A percentile compares a stretch with the other conserved stretches of the same genome.
These are phyloP conservation scores for Synanthedon tipuliformis DNA, from an alignment of 2,888 invertebrate species.

Conservation along the genomic window DNA sequence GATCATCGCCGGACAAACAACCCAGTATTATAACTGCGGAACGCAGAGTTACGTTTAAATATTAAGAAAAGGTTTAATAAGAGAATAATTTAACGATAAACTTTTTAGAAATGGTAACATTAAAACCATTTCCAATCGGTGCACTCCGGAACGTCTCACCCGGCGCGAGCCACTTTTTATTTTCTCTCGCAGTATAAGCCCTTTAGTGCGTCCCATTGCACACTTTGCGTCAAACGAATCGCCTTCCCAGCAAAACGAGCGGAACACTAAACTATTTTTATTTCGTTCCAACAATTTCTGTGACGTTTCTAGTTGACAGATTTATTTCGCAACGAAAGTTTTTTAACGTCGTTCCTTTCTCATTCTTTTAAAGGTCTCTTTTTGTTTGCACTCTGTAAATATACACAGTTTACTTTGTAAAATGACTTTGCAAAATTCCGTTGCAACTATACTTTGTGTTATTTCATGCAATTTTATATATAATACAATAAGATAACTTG, in stretches of 20 bases:
- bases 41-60: no score
- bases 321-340: neutral
- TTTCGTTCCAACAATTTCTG: neutral
- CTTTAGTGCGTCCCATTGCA: neutral
- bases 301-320: neutral
- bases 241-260: neutral
- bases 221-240: neutral
- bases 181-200: neutral
- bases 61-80: no score
- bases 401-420: neutral
- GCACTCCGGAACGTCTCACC: neutral
- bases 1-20: no score
- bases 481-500: no score
- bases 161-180: neutral
- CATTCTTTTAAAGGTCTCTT: neutral
- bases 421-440: no score
- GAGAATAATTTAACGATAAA: no score
- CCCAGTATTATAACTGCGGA: no score
- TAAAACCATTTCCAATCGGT: neutral
- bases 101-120: neutral
- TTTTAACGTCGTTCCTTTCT: neutral
- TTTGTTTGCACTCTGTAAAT: neutral
- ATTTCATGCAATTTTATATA: no score
- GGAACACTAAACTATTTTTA: neutral
- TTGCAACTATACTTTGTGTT: no score